Evolutionary conservation across 2,797 vertebrate species (phyloP).

Genomic region (Simalia tracyae): DNA sequence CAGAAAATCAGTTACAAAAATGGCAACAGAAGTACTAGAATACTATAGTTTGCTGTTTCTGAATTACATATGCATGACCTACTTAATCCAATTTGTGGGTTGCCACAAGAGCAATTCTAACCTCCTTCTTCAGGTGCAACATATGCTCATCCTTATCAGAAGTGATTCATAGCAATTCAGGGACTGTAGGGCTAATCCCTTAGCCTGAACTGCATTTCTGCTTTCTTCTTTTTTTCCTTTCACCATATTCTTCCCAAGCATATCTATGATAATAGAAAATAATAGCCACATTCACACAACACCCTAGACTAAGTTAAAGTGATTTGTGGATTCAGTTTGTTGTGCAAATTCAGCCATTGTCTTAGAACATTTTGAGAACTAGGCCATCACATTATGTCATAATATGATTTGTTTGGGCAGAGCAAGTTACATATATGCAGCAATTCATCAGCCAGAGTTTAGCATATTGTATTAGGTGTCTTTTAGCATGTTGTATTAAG

Average conservation of each 20-base stretch:
- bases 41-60: background rate
- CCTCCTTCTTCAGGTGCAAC: background rate
- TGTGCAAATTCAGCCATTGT: background rate
- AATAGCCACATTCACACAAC: background rate
- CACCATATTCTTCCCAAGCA: background rate
- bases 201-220: background rate
- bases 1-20: background rate
- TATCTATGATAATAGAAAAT: background rate
- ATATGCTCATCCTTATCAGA: background rate
- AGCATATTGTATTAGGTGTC: background rate
- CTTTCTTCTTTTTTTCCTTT: background rate
- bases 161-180: background rate
- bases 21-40: background rate
- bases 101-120: background rate
- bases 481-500: background rate
- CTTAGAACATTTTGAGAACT: background rate
- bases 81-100: background rate
- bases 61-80: background rate
- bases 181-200: background rate
- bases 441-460: background rate
- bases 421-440: background rate
- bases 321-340: background rate
- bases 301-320: background rate
- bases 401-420: background rate
- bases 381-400: background rate